These are phyloP conservation scores for Drosophila rhopaloa DNA, from an alignment of 1,140 invertebrate species.

Conservation along the genomic window DNA sequence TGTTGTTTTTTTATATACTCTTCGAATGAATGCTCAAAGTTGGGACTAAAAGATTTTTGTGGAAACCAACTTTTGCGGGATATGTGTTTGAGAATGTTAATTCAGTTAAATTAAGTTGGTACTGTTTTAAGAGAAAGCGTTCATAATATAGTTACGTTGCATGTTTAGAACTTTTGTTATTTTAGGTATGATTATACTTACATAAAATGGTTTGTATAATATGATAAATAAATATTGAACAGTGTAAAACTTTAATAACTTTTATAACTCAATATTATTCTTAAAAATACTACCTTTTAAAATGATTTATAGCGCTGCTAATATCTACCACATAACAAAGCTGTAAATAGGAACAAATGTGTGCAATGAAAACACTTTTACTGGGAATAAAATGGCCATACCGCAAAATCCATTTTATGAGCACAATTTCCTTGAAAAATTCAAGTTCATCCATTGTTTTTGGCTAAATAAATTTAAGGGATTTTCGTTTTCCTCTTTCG, in stretches of 20 bases:
- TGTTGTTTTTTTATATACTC: constrained; percentile 9
- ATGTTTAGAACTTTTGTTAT: neutral
- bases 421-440: neutral
- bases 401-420: constrained; percentile 1
- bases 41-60: constrained; percentile 40
- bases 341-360: neutral
- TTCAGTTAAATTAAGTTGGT: constrained; percentile 22
- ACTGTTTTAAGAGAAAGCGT: neutral
- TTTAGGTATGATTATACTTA: neutral
- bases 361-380: neutral
- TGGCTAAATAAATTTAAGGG: constrained; percentile 20
- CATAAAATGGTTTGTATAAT: no score
- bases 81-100: constrained; percentile 22
- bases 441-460: constrained; percentile 18
- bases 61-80: constrained; percentile 11
- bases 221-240: neutral
- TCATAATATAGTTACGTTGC: constrained; percentile 1
- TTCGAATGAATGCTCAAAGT: constrained; percentile 17
- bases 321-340: neutral
- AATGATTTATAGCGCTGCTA: neutral
- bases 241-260: neutral
- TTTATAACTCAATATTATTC: no score
- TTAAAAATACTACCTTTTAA: no score
- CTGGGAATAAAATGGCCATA: neutral
- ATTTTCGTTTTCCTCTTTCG: neutral